These are phyloP conservation scores for Oryzias curvinotus DNA, from an alignment of 2,113 vertebrate species.

Conservation along the genomic window DNA sequence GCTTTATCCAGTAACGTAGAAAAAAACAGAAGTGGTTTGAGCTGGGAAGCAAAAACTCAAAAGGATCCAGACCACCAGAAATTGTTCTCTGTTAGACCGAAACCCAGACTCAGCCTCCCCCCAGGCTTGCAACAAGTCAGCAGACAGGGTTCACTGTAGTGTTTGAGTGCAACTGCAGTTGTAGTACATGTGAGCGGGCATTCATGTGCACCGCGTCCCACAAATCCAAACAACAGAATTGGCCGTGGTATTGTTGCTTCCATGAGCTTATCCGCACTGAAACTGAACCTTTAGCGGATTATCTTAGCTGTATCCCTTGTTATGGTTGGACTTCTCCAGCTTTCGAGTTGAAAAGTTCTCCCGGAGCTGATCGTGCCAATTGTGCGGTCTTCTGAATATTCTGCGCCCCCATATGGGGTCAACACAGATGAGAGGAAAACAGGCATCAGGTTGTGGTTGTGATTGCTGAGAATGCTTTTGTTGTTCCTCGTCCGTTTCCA, in stretches of 20 bases:
- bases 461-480: slow-evolving; percentile 62
- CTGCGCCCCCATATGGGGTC: slow-evolving; percentile 22
- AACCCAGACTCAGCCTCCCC: slow-evolving; percentile 26
- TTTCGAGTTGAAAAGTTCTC: slow-evolving; percentile 56
- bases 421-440: slow-evolving; percentile 47
- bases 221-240: slow-evolving; percentile 49
- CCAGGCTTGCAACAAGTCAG: slow-evolving; percentile 24
- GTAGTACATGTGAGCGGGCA: slow-evolving; percentile 33
- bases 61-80: slow-evolving; percentile 53
- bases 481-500: slow-evolving; percentile 61
- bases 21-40: slow-evolving; percentile 19
- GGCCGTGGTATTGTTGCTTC: slow-evolving; percentile 44
- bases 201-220: slow-evolving; percentile 18
- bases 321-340: slow-evolving; percentile 38
- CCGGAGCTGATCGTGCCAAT: slow-evolving; percentile 22
- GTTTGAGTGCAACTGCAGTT: slow-evolving; percentile 16
- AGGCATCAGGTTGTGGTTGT: slow-evolving; percentile 49
- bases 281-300: slow-evolving; percentile 47
- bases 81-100: slow-evolving; percentile 38
- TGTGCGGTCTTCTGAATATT: slow-evolving; percentile 38
- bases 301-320: slow-evolving; percentile 41
- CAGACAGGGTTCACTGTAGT: slow-evolving; percentile 45
- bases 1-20: slow-evolving; percentile 22
- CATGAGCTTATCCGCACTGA: slow-evolving; percentile 45
- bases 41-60: slow-evolving; percentile 20